phyloP scores from a whole-genome alignment of 2,113 vertebrate species.

The Nesoenas mayeri region DNA sequence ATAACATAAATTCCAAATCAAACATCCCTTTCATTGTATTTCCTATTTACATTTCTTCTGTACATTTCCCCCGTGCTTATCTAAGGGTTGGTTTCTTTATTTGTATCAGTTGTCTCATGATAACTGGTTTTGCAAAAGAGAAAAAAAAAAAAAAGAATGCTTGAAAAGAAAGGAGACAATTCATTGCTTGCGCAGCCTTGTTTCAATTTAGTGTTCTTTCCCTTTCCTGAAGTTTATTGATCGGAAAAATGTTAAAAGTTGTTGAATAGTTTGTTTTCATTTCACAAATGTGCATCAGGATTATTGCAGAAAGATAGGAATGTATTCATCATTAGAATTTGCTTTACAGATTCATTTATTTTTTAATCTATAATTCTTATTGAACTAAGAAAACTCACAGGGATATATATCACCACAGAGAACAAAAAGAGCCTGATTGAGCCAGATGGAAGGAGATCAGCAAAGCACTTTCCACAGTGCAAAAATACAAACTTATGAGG shows the following conservation, averaged over 20 bases:
- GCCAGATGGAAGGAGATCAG: conserved; percentile 9
- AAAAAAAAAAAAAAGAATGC: background rate
- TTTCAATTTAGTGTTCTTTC: conserved; percentile 34
- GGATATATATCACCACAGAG: conserved; percentile 1
- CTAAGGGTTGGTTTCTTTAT: background rate
- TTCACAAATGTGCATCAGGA: conserved; percentile 36
- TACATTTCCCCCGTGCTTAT: conserved; percentile 6
- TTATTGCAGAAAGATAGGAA: conserved; percentile 41
- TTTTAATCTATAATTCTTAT: conserved; percentile 69
- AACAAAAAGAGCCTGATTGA: conserved; percentile 52
- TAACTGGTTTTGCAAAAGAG: conserved; percentile 46
- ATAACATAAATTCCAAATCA: conserved; percentile 43
- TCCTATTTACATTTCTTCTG: conserved; percentile 54
- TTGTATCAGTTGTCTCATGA: conserved; percentile 14
- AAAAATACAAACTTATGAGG: background rate
- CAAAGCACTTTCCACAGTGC: background rate
- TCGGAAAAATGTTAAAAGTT: conserved; percentile 25
- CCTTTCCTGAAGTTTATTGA: conserved; percentile 43
- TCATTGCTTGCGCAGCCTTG: conserved; percentile 16
- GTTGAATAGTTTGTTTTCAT: conserved; percentile 61
- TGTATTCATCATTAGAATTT: conserved; percentile 57
- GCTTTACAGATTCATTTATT: conserved; percentile 58
- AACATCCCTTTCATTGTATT: conserved; percentile 16
- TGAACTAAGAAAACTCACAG: conserved; percentile 43
- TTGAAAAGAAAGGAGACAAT: conserved; percentile 29